A percentile compares a stretch with the other conserved stretches of the same genome.
Conservation (phyloP, 2,113 vertebrate species). For the Urocitellus parryii region DNA sequence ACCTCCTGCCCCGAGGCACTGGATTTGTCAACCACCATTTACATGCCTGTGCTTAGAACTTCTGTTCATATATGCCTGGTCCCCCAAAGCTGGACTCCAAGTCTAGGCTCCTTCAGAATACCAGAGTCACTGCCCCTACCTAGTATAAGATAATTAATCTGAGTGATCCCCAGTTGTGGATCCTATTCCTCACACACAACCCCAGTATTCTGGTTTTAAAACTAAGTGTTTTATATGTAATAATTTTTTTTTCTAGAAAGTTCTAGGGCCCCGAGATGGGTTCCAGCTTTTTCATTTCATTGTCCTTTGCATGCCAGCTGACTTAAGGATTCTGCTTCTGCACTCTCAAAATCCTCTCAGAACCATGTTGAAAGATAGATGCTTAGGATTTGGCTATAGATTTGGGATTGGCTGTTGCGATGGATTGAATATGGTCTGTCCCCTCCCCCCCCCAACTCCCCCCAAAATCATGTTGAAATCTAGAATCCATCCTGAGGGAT, state of each 20-base stretch:
- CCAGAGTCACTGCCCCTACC: background rate
- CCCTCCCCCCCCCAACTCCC: too few relatives aligned
- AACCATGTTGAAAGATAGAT: background rate
- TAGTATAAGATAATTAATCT: background rate
- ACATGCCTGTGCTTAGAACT: background rate
- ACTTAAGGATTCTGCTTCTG: background rate
- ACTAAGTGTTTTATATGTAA: background rate
- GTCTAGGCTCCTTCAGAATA: background rate
- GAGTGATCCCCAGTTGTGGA: background rate
- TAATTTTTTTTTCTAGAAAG: background rate
- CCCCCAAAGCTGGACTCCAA: background rate
- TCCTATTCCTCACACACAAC: rapidly evolving
- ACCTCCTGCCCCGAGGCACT: too few relatives aligned
- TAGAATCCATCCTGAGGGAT: background rate
- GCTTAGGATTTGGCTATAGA: background rate
- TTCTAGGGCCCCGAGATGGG: background rate
- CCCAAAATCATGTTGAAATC: background rate
- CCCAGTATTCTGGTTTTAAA: background rate
- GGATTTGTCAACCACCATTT: background rate
- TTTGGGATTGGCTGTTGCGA: background rate
- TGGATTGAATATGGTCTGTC: background rate
- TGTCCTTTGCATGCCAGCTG: background rate
- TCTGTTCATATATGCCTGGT: background rate
- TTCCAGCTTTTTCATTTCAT: background rate
- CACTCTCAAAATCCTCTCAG: background rate